Evolutionary conservation across 2,113 vertebrate species (phyloP), one percentile per base, ranked within the genome.

Genomic region (Accipiter cooperii): DNA sequence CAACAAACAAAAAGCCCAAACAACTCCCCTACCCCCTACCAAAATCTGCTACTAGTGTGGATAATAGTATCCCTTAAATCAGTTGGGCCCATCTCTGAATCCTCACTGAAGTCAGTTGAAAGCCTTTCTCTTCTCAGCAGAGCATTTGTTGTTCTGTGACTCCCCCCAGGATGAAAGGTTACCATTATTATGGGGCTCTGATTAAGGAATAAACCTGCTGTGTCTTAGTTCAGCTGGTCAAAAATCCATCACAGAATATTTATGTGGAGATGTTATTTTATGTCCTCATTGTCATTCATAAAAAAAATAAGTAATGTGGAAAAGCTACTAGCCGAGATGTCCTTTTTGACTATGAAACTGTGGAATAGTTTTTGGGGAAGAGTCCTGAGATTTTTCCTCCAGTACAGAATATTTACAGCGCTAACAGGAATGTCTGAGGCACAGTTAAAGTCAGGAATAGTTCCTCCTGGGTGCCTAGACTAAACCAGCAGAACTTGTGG

Each of bases 381-480:
- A 38, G 20, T 42, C 19, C 26, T 95, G 84, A 77, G 6, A 21
- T 83, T 93, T 96, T 91, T 58, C 34, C 34, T 88, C 15, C 36
- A 21, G 31, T 8, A 31, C 8, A 80, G 87, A 91, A 69, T 86
- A 94, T 95, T 94, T 96, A 93, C 61, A 57, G 84, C 46, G 54
- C 58, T 91, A 93, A 90, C 65, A 91, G 86, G 89, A 89, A 87
- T 83, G 87, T 90, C 82, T 83, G 84, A 90, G 54, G 40, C 52
- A 81, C 42, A 61, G 22, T 65, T 91, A 51, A 88, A 89, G 66
- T 87, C 0, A 16, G 0, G 13, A 94, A 65, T 55, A 61, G 22
- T 57, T 89, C 70, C 82, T 94, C 65, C 44, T 34, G 40, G 73
- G 13, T 74, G 51, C 6, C 6, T 31, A 87, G 65, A 65, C 54